phyloP scores from a whole-genome alignment of 2,797 vertebrate genomes.

The Salmo trutta region DNA sequence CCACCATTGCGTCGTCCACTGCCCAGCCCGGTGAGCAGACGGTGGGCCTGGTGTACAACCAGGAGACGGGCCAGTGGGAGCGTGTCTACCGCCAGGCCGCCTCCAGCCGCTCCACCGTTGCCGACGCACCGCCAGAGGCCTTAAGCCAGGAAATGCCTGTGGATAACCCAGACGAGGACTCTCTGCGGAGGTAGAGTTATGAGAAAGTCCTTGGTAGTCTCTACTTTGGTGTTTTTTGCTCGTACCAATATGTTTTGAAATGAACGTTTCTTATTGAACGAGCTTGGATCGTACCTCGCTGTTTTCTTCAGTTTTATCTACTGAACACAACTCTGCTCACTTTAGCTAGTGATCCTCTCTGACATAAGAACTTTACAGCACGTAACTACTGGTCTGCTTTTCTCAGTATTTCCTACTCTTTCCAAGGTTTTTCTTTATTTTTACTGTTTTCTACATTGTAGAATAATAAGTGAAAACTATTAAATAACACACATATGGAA shows the following conservation, averaged over 20 bases:
- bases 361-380: background rate
- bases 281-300: too few species aligned
- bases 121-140: conserved; percentile 92
- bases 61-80: conserved; percentile 97
- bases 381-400: background rate
- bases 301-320: too few species aligned
- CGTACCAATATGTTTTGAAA: background rate
- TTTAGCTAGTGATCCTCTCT: background rate
- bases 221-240: background rate
- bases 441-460: too few species aligned
- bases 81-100: conserved; percentile 90
- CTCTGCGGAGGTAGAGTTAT: conserved; percentile 87
- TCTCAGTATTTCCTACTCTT: background rate
- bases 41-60: conserved; percentile 95
- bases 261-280: too few species aligned
- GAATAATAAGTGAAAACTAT: too few species aligned
- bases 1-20: conserved; percentile 64
- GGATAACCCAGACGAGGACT: conserved; percentile 96
- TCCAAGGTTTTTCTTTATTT: too few species aligned
- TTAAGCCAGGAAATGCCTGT: conserved; percentile 99
- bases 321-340: background rate
- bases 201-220: background rate
- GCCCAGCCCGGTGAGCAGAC: conserved; percentile 87
- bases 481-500: too few species aligned
- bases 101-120: conserved; percentile 81